Conservation (phyloP, 2,113 vertebrate genomes). For the Sander lucioperca region DNA sequence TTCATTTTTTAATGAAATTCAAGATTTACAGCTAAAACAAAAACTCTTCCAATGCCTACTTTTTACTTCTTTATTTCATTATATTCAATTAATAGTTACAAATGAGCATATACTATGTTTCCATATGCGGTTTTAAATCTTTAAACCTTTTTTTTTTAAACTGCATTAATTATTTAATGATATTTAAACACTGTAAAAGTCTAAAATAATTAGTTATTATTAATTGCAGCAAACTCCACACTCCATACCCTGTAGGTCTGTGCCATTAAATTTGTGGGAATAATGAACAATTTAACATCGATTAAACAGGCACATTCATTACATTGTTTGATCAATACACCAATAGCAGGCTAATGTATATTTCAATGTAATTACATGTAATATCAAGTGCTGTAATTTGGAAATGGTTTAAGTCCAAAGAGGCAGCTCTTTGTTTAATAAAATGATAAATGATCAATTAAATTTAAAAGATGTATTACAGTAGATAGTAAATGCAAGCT, state of each 20-base stretch:
- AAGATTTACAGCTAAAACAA: too few relatives aligned
- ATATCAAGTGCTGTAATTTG: not conserved
- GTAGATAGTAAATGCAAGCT: too few relatives aligned
- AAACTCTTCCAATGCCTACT: not conserved
- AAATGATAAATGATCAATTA: not conserved
- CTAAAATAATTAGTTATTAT: not conserved
- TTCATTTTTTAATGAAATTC: too few relatives aligned
- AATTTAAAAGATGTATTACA: too few relatives aligned
- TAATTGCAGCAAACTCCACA: not conserved
- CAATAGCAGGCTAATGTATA: not conserved
- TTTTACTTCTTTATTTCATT: not conserved
- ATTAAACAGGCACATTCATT: not conserved
- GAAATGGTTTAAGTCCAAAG: not conserved
- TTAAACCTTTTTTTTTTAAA: not conserved
- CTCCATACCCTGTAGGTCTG: not conserved
- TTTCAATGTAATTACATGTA: not conserved
- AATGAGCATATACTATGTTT: not conserved
- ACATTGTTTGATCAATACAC: too few relatives aligned
- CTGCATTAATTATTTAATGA: not conserved
- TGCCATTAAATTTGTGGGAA: not conserved
- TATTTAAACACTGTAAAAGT: not conserved
- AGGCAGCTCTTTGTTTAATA: not conserved
- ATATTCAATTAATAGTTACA: not conserved
- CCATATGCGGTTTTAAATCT: not conserved
- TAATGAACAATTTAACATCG: not conserved